These are phyloP conservation scores for Cyclopterus lumpus DNA, from an alignment of 2,797 vertebrate species.

Conservation along the genomic window DNA sequence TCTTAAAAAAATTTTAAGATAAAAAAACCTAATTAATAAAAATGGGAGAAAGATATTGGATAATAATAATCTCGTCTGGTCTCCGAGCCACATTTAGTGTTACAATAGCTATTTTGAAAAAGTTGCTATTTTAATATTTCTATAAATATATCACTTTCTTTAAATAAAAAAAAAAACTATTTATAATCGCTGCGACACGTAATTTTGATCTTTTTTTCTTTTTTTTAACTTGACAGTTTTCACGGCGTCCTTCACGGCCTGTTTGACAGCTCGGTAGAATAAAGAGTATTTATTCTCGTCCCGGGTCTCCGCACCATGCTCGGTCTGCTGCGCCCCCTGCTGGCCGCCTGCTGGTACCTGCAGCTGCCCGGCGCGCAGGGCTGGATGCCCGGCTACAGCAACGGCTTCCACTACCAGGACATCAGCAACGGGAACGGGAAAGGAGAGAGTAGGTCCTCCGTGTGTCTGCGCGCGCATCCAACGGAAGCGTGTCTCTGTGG, in stretches of 20 bases:
- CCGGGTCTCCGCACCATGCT: constrained; percentile 63
- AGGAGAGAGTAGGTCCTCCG: constrained; percentile 80
- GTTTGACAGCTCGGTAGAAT: neutral
- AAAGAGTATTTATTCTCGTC: neutral
- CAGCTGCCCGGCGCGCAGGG: constrained; percentile 43
- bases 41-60: neutral
- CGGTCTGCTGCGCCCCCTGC: constrained; percentile 74
- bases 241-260: neutral
- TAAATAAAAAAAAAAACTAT: too few species aligned
- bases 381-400: constrained; percentile 79
- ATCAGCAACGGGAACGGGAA: constrained; percentile 80
- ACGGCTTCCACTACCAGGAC: constrained; percentile 91
- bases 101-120: neutral
- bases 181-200: neutral
- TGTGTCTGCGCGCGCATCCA: neutral
- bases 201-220: too few species aligned
- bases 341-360: constrained; percentile 67
- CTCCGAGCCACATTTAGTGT: neutral
- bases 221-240: neutral
- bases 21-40: neutral
- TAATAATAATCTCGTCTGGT: neutral
- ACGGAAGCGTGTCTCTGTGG: neutral
- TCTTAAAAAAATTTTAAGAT: neutral
- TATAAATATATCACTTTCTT: too few species aligned
- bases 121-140: too few species aligned